phyloP scores from a whole-genome alignment of 2,888 invertebrate species.

The Sinelater perroti region DNA sequence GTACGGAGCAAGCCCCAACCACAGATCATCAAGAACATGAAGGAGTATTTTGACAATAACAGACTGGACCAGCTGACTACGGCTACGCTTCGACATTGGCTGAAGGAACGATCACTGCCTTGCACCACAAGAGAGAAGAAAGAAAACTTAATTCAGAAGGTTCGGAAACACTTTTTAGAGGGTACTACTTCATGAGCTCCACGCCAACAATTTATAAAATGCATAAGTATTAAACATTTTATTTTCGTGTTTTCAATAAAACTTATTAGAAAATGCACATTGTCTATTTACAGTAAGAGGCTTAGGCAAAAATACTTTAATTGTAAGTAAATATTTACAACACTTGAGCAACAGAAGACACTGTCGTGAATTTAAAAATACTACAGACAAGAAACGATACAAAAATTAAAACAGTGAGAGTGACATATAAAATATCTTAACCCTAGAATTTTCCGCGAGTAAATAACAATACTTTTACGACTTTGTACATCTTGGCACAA shows the following conservation, averaged over 20 bases:
- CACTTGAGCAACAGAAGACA: slow-evolving; percentile 11
- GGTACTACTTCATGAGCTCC: slow-evolving; percentile 4
- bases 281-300: too few species aligned
- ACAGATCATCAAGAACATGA: slow-evolving; percentile 43
- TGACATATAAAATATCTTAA: background rate
- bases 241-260: background rate
- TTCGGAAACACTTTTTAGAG: slow-evolving; percentile 39
- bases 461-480: slow-evolving; percentile 21
- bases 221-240: background rate
- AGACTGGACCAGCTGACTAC: slow-evolving; percentile 43
- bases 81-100: slow-evolving; percentile 42
- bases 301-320: slow-evolving; percentile 12
- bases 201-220: background rate
- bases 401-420: slow-evolving; percentile 4
- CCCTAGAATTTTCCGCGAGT: background rate
- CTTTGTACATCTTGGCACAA: slow-evolving; percentile 50
- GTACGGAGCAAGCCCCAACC: slow-evolving; percentile 41
- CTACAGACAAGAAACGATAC: background rate
- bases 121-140: slow-evolving; percentile 45
- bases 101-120: slow-evolving; percentile 41
- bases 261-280: background rate
- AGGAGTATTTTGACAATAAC: slow-evolving; percentile 42
- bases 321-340: slow-evolving; percentile 21
- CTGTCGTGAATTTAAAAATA: slow-evolving; percentile 17
- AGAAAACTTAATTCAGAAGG: slow-evolving; percentile 42